These are phyloP conservation scores for Tamandua tetradactyla DNA, from an alignment of 2,797 vertebrate species.

Conservation along the genomic window DNA sequence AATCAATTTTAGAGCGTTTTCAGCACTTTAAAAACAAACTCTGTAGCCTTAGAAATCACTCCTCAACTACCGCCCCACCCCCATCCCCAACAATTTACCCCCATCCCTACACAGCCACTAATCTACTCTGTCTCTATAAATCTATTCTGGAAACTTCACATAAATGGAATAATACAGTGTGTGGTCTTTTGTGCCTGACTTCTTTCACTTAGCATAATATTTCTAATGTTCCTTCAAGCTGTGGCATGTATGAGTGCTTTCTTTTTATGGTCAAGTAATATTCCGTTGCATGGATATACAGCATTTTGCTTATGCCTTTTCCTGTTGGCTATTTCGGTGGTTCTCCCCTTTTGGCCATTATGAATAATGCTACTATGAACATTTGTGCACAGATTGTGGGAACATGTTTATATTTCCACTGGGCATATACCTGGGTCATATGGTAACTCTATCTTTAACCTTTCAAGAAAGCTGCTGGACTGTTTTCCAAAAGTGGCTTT, in stretches of 20 bases:
- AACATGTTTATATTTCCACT: background rate
- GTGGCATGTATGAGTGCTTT: background rate
- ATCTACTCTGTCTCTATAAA: background rate
- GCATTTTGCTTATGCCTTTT: background rate
- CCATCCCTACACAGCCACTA: background rate
- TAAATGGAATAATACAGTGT: background rate
- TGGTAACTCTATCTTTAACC: background rate
- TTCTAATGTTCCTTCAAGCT: background rate
- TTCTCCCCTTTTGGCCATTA: background rate
- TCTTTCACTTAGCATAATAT: background rate
- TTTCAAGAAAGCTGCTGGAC: background rate
- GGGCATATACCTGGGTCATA: background rate
- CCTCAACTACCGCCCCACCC: too few relatives aligned
- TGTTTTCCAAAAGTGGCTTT: background rate
- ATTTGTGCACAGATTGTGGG: background rate
- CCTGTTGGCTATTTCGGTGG: background rate
- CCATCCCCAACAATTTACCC: background rate
- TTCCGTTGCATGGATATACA: background rate
- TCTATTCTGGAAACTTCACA: background rate
- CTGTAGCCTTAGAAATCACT: background rate
- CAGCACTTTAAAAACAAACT: background rate
- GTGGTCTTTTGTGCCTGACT: background rate
- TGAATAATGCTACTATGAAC: background rate
- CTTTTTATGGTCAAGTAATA: too few relatives aligned
- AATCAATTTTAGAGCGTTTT: conserved; percentile 5